A percentile compares a stretch with the other conserved stretches of the same genome.
phyloP scores from a whole-genome alignment of 2,113 vertebrate genomes.

The Kryptolebias marmoratus region DNA sequence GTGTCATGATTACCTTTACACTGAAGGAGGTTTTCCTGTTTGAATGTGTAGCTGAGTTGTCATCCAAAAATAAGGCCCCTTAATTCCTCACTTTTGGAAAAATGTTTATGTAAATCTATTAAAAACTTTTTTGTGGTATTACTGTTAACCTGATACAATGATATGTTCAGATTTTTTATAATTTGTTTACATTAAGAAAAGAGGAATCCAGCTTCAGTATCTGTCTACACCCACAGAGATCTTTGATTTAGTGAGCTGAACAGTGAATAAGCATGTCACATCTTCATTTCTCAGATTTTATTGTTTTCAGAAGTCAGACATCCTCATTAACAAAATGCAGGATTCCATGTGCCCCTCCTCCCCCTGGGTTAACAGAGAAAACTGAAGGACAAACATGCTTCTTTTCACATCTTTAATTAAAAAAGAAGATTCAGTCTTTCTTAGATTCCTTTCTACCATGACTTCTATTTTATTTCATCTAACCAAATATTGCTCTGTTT shows the following conservation, averaged over 20 bases:
- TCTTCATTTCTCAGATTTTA: not conserved
- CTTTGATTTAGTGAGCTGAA: conserved; percentile 3
- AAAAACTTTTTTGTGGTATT: not conserved
- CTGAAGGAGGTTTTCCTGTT: no score
- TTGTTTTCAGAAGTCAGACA: not conserved
- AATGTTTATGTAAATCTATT: no score
- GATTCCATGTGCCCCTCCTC: not conserved
- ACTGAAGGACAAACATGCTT: conserved; percentile 19
- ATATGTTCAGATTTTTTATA: not conserved
- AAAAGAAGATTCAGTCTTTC: conserved; percentile 10
- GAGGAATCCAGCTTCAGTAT: not conserved
- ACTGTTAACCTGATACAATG: no score
- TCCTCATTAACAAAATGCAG: not conserved
- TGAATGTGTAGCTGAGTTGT: no score
- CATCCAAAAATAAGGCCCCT: no score
- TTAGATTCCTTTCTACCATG: not conserved
- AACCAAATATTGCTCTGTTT: not conserved
- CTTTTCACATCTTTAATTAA: not conserved
- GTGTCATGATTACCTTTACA: no score
- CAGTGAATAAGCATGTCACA: conserved; percentile 1
- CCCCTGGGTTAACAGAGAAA: not conserved
- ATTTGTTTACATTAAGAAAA: not conserved
- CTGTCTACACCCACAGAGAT: no score
- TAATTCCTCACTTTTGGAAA: no score
- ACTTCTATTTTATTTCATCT: conserved; percentile 17